phyloP scores from a whole-genome alignment of 2,113 vertebrate species.

The Psephotus haematonotus region DNA sequence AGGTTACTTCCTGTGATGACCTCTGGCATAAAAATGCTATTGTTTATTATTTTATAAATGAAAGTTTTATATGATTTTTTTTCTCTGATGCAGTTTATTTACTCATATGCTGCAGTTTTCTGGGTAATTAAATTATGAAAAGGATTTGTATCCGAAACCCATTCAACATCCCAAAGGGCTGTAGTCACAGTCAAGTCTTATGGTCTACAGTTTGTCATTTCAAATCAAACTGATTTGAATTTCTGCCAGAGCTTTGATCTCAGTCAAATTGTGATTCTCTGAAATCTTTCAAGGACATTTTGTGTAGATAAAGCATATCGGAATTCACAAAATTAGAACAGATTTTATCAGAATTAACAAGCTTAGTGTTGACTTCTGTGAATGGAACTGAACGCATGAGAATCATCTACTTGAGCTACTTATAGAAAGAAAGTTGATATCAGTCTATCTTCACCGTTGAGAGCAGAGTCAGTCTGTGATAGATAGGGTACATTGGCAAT shows the following conservation, averaged over 20 bases:
- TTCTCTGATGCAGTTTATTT: not conserved
- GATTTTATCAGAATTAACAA: slow-evolving; percentile 49
- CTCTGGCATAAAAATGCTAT: not conserved
- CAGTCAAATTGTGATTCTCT: not conserved
- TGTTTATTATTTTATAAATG: not conserved
- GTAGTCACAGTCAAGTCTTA: not conserved
- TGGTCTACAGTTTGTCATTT: not conserved
- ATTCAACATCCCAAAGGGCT: not conserved
- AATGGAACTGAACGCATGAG: not conserved
- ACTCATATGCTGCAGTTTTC: not conserved
- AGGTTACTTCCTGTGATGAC: not conserved
- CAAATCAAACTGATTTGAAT: slow-evolving; percentile 4
- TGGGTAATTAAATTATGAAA: not conserved
- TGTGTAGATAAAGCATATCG: not conserved
- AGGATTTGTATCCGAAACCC: not conserved
- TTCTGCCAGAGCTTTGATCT: slow-evolving; percentile 27
- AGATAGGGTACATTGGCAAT: not conserved
- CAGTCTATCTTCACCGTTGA: not conserved
- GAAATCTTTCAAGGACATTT: not conserved
- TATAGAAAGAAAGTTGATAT: not conserved
- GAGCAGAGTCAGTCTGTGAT: slow-evolving; percentile 25
- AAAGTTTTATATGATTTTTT: not conserved
- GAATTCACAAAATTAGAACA: slow-evolving; percentile 10
- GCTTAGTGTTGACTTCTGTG: not conserved
- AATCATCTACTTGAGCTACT: not conserved